Percentiles rank a stretch among this genome's conserved stretches.
These are phyloP conservation scores for Metacarcinus magister DNA, from an alignment of 2,888 invertebrate genomes.

Conservation along the genomic window DNA sequence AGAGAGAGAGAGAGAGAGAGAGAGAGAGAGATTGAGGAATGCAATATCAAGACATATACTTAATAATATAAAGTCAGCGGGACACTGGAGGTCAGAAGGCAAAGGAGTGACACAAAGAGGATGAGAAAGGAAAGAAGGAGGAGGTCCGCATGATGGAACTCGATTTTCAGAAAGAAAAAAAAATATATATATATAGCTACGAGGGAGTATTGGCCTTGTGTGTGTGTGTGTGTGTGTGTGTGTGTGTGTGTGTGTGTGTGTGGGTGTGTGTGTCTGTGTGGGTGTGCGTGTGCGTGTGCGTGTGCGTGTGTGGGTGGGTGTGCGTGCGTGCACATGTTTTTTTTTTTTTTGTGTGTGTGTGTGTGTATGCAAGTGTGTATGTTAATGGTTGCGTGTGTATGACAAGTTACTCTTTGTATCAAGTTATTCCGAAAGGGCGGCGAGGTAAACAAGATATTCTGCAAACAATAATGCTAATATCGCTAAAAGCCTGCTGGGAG, in stretches of 20 bases:
- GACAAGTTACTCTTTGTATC: neutral
- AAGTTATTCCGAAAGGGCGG: neutral
- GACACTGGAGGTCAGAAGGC: neutral
- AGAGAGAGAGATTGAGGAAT: neutral
- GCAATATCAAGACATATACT: neutral
- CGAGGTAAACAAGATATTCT: conserved; percentile 14
- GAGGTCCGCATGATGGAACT: neutral
- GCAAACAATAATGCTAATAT: conserved; percentile 1
- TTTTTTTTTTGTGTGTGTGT: no score
- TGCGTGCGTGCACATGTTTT: no score
- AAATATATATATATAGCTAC: neutral
- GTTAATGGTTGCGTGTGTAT: neutral
- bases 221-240: neutral
- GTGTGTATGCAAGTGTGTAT: neutral
- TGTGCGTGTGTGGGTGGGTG: no score
- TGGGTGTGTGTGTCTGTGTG: neutral
- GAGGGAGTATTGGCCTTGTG: neutral
- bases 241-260: conserved; percentile 2
- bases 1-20: conserved; percentile 13
- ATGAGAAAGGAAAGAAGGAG: neutral
- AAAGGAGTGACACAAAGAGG: neutral
- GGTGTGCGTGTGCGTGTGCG: neutral
- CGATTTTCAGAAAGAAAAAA: neutral
- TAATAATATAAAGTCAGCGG: neutral
- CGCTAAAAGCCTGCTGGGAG: neutral